phyloP scores from a whole-genome alignment of 2,888 invertebrate species.

The Drosophila nr. perissopoda region DNA sequence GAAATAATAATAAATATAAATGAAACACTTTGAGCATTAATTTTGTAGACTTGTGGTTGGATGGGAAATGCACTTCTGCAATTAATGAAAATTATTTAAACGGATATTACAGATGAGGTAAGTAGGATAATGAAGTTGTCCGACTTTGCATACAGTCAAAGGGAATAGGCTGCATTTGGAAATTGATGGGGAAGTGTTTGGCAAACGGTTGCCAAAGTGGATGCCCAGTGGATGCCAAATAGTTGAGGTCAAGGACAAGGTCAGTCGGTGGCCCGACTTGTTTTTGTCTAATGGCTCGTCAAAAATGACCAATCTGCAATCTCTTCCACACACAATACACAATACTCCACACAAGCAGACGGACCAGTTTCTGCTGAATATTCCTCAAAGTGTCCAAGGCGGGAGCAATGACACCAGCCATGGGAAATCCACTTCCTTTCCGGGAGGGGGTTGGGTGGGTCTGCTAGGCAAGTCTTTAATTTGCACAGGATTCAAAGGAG shows the following conservation, averaged over 20 bases:
- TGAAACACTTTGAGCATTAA: too few species aligned
- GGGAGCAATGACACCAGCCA: background rate
- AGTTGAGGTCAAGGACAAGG: slow-evolving; percentile 44
- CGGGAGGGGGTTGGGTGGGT: background rate
- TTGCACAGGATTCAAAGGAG: background rate
- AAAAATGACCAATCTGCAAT: slow-evolving; percentile 17
- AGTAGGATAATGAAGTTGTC: too few species aligned
- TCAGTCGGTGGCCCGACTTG: background rate
- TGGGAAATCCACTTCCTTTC: background rate
- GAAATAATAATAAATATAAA: too few species aligned
- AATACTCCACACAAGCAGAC: background rate
- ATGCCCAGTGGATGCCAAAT: background rate
- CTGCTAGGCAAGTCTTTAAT: background rate
- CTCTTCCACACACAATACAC: background rate
- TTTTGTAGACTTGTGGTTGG: too few species aligned
- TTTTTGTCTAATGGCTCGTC: slow-evolving; percentile 11
- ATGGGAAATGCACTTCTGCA: too few species aligned
- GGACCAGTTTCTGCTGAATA: background rate
- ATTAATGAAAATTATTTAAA: too few species aligned
- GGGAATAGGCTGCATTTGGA: background rate
- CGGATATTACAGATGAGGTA: too few species aligned
- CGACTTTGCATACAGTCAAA: background rate
- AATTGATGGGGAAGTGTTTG: background rate
- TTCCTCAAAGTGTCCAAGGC: background rate
- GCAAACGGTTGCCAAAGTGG: background rate